phyloP scores from a whole-genome alignment of 2,888 invertebrate species.

The Apotomis betuletana region DNA sequence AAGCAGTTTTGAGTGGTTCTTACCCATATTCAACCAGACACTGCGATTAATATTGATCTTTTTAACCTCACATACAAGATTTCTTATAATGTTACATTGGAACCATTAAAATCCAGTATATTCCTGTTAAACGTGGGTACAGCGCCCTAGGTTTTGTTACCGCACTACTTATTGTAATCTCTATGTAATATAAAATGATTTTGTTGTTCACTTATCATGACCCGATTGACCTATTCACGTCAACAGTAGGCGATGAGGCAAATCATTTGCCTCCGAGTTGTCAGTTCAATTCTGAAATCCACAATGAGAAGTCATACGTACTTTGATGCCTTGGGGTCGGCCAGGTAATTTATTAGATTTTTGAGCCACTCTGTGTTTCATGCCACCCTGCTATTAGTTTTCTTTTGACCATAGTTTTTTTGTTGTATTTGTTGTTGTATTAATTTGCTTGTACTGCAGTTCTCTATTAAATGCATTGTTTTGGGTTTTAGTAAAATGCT shows the following conservation, averaged over 20 bases:
- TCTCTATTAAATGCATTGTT: neutral
- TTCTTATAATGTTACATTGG: constrained; percentile 41
- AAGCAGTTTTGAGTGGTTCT: constrained; percentile 47
- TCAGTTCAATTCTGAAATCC: constrained; percentile 77
- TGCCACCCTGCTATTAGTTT: constrained; percentile 22
- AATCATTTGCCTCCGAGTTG: constrained; percentile 70
- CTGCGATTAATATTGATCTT: constrained; percentile 54
- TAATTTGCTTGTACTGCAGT: neutral
- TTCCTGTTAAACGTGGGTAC: constrained; percentile 24
- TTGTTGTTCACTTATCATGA: constrained; percentile 58
- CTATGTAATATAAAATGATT: constrained; percentile 44
- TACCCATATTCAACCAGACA: constrained; percentile 43
- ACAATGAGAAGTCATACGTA: constrained; percentile 81
- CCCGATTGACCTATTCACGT: constrained; percentile 77
- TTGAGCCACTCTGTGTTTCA: constrained; percentile 42
- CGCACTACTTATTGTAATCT: constrained; percentile 42
- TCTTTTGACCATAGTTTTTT: neutral
- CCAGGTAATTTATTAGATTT: constrained; percentile 70
- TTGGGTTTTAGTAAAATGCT: constrained; percentile 8
- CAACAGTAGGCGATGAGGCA: constrained; percentile 82
- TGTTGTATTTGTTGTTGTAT: constrained; percentile 8
- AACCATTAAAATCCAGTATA: constrained; percentile 49
- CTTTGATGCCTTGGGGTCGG: constrained; percentile 76
- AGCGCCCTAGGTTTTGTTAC: constrained; percentile 42
- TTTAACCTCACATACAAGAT: constrained; percentile 49